These are phyloP conservation scores for Epinephelus awoara DNA, from an alignment of 2,797 vertebrate genomes.

Conservation along the genomic window DNA sequence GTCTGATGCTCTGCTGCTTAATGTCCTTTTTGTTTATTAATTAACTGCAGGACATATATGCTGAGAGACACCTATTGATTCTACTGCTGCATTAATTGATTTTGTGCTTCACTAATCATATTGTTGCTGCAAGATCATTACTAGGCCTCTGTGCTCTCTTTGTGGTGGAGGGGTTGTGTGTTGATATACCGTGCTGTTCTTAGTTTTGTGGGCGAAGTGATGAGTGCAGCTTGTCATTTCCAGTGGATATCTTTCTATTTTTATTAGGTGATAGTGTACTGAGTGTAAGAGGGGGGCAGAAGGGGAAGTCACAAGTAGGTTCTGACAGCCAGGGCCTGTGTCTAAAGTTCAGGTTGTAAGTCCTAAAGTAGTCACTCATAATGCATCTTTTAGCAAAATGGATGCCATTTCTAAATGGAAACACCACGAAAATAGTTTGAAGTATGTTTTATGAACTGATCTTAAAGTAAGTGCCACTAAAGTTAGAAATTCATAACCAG, in stretches of 20 bases:
- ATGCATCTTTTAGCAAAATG: not conserved
- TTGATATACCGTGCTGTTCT: conserved; percentile 43
- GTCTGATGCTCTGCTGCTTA: conserved; percentile 79
- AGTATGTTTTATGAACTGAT: not conserved
- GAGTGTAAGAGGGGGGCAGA: not conserved
- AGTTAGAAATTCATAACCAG: not conserved
- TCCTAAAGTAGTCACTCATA: not conserved
- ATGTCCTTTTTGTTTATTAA: conserved; percentile 85
- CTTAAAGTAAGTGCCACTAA: not conserved
- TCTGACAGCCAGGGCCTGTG: not conserved
- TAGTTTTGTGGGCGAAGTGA: conserved; percentile 42
- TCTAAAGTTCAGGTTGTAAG: not conserved
- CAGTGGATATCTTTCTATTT: conserved; percentile 22
- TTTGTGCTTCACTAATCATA: conserved; percentile 85
- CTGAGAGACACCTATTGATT: conserved; percentile 86
- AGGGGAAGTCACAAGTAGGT: conserved; percentile 1
- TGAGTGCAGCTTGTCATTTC: conserved; percentile 43
- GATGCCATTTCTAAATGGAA: not conserved
- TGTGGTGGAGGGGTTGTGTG: conserved; percentile 47
- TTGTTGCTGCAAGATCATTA: conserved; percentile 80
- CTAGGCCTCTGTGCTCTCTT: conserved; percentile 57
- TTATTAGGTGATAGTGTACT: conserved; percentile 17
- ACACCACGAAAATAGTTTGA: not conserved
- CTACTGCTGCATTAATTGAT: conserved; percentile 83
- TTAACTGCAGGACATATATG: conserved; percentile 84